These are phyloP conservation scores for Drosophila melanica DNA, from an alignment of 1,140 invertebrate species.

Conservation along the genomic window DNA sequence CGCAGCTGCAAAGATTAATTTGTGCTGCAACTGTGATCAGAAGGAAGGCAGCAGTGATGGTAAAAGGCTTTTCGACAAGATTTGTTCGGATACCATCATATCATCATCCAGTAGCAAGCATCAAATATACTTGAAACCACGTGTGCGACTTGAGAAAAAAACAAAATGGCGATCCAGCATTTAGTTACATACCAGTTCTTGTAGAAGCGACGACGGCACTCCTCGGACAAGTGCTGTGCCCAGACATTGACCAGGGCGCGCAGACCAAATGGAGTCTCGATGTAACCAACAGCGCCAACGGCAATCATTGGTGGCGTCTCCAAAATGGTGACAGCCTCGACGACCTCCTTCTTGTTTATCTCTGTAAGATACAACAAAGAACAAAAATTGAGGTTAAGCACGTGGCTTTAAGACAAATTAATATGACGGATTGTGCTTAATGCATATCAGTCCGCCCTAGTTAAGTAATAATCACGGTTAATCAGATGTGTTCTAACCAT, in stretches of 20 bases:
- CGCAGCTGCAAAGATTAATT: background rate
- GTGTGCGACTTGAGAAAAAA: slow-evolving; percentile 40
- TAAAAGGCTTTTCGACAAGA: slow-evolving; percentile 70
- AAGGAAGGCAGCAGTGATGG: slow-evolving; percentile 84
- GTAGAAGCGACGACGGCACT: slow-evolving; percentile 99
- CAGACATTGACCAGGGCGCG: slow-evolving; percentile 97
- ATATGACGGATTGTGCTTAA: background rate
- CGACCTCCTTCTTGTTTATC: slow-evolving; percentile 99
- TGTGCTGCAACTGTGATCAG: slow-evolving; percentile 64
- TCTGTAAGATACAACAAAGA: slow-evolving; percentile 86
- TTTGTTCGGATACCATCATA: slow-evolving; percentile 82
- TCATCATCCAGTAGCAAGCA: slow-evolving; percentile 72
- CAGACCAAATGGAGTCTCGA: slow-evolving; percentile 98
- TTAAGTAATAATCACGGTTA: slow-evolving; percentile 76
- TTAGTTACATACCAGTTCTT: slow-evolving; percentile 97
- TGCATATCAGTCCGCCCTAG: slow-evolving; percentile 83
- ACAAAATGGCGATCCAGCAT: slow-evolving; percentile 58
- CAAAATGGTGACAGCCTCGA: slow-evolving; percentile 99
- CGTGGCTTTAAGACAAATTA: background rate
- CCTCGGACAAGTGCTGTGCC: slow-evolving; percentile 99
- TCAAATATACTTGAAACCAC: slow-evolving; percentile 40
- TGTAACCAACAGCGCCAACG: slow-evolving; percentile 99
- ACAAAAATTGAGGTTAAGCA: slow-evolving; percentile 34
- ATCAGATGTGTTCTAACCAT: slow-evolving; percentile 84
- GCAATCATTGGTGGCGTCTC: slow-evolving; percentile 99